A percentile compares a stretch with the other conserved stretches of the same genome.
These are phyloP conservation scores for Silurus aristotelis DNA, from an alignment of 2,797 vertebrate genomes.

Conservation along the genomic window DNA sequence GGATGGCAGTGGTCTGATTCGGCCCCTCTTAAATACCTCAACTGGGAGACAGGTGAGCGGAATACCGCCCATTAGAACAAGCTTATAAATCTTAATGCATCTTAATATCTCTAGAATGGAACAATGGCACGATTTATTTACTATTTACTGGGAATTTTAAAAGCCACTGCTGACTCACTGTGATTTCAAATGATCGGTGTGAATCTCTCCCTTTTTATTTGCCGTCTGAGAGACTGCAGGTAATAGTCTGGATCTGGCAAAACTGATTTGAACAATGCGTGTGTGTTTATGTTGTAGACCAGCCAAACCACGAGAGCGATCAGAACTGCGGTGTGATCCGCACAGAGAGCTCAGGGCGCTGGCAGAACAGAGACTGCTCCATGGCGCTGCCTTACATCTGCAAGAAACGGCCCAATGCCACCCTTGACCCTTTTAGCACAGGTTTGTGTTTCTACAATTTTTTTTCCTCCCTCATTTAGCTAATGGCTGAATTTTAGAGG, in stretches of 20 bases:
- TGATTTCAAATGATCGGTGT: background rate
- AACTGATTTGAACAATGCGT: background rate
- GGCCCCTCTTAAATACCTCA: conserved; percentile 94
- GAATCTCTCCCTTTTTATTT: background rate
- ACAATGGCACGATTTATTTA: conserved; percentile 30
- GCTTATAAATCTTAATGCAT: no score
- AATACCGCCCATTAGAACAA: background rate
- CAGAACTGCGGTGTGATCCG: conserved; percentile 93
- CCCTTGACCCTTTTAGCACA: conserved; percentile 76
- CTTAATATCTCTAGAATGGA: background rate
- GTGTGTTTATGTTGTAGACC: conserved; percentile 74
- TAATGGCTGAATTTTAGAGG: background rate
- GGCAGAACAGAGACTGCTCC: conserved; percentile 93
- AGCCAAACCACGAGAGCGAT: conserved; percentile 87
- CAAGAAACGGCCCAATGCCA: conserved; percentile 92
- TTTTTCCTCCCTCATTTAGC: background rate
- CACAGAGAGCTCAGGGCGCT: conserved; percentile 88
- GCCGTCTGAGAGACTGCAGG: background rate
- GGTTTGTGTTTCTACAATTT: conserved; percentile 65
- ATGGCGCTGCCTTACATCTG: conserved; percentile 91
- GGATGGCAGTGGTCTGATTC: conserved; percentile 98
- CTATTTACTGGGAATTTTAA: background rate
- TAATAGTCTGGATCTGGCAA: background rate
- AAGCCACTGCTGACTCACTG: background rate
- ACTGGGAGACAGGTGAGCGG: conserved; percentile 92